Conservation (phyloP, 2,113 vertebrate genomes). For the Grammomys surdaster region DNA sequence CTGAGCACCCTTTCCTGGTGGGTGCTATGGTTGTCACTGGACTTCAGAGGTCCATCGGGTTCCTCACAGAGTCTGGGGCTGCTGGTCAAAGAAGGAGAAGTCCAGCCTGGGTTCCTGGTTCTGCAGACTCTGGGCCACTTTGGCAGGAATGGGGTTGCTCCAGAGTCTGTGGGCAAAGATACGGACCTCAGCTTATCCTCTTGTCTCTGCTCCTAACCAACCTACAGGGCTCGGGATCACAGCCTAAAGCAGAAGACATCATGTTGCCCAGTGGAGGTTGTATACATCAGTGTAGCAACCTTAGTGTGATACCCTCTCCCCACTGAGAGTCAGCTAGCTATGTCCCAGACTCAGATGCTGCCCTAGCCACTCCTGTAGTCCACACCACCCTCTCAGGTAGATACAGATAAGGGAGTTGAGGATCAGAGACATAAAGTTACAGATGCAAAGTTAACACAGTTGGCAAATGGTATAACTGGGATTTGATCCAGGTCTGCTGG, state of each 20-base stretch:
- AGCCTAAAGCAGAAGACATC: not conserved
- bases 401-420: not conserved
- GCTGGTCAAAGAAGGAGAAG: slow-evolving; percentile 87
- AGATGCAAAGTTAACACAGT: not conserved
- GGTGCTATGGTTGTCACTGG: not conserved
- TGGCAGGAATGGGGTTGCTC: slow-evolving; percentile 87
- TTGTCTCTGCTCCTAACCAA: not conserved
- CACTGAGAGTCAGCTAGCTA: not conserved
- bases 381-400: not conserved
- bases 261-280: not conserved
- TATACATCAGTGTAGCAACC: not conserved
- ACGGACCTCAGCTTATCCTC: slow-evolving; percentile 34
- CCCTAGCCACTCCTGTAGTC: not conserved
- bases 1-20: not conserved
- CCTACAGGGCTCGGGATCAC: not conserved
- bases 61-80: not conserved
- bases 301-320: not conserved
- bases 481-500: not conserved
- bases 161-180: slow-evolving; percentile 89
- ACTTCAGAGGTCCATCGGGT: not conserved
- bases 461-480: not conserved
- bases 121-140: slow-evolving; percentile 76
- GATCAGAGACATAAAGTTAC: not conserved
- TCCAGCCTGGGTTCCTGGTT: slow-evolving; percentile 89
- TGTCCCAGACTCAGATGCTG: not conserved